Evolutionary conservation across 2,113 vertebrate species (phyloP).

Genomic region (Clarias batrachus): DNA sequence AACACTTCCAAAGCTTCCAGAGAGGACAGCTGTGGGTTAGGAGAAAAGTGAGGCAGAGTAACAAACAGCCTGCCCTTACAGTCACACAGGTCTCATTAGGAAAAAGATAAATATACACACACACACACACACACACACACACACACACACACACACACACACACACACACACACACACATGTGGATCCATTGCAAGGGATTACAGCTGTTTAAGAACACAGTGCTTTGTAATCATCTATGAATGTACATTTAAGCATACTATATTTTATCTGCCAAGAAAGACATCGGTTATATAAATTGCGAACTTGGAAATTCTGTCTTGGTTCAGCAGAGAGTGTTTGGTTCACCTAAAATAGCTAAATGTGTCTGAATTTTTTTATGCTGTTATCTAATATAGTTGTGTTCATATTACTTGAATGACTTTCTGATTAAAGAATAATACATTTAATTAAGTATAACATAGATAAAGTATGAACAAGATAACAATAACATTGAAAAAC

Average conservation of each 20-base stretch:
- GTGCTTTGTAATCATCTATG: background rate
- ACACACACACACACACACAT: background rate
- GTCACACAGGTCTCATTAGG: conserved; percentile 9
- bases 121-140: conserved; percentile 5
- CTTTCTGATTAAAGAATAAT: background rate
- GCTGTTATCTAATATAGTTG: background rate
- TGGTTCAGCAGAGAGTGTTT: background rate
- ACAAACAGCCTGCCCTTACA: conserved; percentile 42
- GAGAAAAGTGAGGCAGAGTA: conserved; percentile 46
- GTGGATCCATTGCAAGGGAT: background rate
- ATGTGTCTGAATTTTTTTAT: background rate
- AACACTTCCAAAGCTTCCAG: conserved; percentile 41
- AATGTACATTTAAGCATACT: background rate
- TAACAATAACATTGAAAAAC: no score
- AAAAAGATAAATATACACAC: conserved; percentile 12
- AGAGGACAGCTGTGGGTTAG: conserved; percentile 47
- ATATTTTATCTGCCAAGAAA: no score
- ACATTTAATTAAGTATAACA: background rate
- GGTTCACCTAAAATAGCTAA: background rate
- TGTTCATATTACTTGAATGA: background rate
- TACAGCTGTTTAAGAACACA: background rate
- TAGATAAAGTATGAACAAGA: no score
- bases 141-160: conserved; percentile 9
- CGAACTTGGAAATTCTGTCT: background rate
- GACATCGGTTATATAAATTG: background rate